Evolutionary conservation across 2,113 vertebrate species (phyloP).

Genomic region (Mormoops blainvillei): DNA sequence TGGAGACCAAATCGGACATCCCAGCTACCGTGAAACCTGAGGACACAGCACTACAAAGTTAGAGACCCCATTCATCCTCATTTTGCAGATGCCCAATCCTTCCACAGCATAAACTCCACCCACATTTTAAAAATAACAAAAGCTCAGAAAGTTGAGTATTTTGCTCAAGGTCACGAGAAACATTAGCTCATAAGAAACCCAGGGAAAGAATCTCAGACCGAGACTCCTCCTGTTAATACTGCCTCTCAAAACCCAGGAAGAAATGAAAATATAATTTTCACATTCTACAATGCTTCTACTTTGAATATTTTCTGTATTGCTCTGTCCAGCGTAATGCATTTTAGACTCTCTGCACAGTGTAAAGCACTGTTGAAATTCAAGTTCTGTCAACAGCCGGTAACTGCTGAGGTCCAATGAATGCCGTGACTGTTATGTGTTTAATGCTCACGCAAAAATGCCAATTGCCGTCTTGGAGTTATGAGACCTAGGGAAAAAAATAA

Average conservation of each 20-base stretch:
- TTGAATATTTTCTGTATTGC: background rate
- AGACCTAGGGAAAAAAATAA: conserved; percentile 7
- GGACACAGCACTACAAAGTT: background rate
- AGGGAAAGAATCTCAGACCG: background rate
- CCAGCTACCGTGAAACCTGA: background rate
- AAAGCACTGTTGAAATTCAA: conserved; percentile 10
- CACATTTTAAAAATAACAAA: background rate
- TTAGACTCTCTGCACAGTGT: background rate
- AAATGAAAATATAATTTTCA: background rate
- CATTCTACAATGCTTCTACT: background rate
- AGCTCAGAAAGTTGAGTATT: background rate
- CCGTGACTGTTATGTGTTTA: conserved; percentile 20
- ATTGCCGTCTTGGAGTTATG: conserved; percentile 28
- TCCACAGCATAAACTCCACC: background rate
- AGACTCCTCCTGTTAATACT: background rate
- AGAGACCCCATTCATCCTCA: background rate
- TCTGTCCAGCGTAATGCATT: conserved; percentile 24
- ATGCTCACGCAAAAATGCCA: conserved; percentile 29
- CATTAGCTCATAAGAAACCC: background rate
- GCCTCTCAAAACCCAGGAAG: background rate
- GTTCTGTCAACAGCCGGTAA: background rate
- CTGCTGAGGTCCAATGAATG: background rate
- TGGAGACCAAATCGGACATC: background rate
- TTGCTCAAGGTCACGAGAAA: conserved; percentile 22
- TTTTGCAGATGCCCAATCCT: background rate